Base-by-base conservation (phyloP, 2,113 vertebrate genomes). In the Corydoras sp. region DNA sequence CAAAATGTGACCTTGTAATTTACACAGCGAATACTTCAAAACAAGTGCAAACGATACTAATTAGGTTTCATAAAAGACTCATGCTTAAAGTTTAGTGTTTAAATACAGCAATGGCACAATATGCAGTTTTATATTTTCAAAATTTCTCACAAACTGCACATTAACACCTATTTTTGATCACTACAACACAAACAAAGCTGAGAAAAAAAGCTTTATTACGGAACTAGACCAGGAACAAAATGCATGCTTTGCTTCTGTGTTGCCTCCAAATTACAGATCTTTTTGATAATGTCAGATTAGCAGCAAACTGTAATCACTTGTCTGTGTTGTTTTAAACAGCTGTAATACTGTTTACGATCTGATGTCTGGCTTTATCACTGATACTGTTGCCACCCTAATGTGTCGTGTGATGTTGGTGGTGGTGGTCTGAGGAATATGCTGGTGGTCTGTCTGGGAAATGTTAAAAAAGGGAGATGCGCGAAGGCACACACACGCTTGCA, bases 391-490 rank as follows among this genome's bases (percentile, higher is more conserved):
- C 62, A 31, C 32, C 31, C 65, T 80, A 80, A 84, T 78, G 80
- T 67, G 72, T 49, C 43, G 61, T 63, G 31, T 64, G 18, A 67
- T 66, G 74, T 12, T 58, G 73, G 59, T 82, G 79, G 75, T 70
- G 80, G 79, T 29, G 30, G 76, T 69, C 53, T 59, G 71, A 71
- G 49, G 15, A 73, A 66, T 64, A 68, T 71, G 65, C 69, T 66
- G 76, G 75, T 78, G 63, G 74, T 67, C 71, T 62, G 72, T 76
- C 65, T 76, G 81, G 77, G 74, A 70, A 72, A 69, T 29, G 54
- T 59, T 18, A 65, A 62, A 65, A 65, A 70, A 76, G 66, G 43
- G 48, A n/a, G 13, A 58, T 68, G 32, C 50, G 62, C 55, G 71
- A 13, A 24, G 18, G 14, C n/a, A 62, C 51, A 62, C 64, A 58